Evolutionary conservation across 2,888 invertebrate species (phyloP).

Genomic region (Subacronicta megacephala): DNA sequence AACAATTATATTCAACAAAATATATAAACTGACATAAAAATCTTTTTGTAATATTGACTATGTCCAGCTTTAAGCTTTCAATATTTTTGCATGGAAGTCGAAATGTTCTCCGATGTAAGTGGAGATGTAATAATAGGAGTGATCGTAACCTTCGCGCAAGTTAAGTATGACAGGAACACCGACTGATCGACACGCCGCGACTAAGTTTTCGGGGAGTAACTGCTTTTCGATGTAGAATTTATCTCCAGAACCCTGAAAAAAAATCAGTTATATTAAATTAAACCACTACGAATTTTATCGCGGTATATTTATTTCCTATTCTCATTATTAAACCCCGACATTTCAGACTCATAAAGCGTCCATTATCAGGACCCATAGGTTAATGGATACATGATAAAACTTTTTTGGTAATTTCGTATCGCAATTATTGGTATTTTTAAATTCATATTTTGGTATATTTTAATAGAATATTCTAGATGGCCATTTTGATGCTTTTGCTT

Average conservation of each 20-base stretch:
- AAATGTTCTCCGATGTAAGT: constrained; percentile 98
- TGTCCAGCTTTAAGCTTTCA: constrained; percentile 84
- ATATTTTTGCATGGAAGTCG: constrained; percentile 95
- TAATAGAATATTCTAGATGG: no score
- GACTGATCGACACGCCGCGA: constrained; percentile 92
- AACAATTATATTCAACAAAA: constrained; percentile 62
- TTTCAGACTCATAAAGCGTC: no score
- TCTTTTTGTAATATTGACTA: constrained; percentile 56
- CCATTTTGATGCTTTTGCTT: no score
- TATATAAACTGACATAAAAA: constrained; percentile 58
- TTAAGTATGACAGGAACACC: constrained; percentile 92
- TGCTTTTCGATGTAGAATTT: constrained; percentile 93
- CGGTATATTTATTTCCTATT: no score
- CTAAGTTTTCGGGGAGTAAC: constrained; percentile 95
- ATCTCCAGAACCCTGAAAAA: constrained; percentile 93
- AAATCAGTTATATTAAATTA: no score
- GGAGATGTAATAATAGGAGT: constrained; percentile 97
- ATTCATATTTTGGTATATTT: no score
- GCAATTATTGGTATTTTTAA: no score
- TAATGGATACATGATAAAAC: no score
- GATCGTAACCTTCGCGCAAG: constrained; percentile 96
- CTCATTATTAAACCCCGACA: no score
- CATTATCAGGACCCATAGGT: no score
- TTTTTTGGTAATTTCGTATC: no score
- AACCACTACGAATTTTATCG: no score